These are phyloP conservation scores for Trissonchulus sp. DNA, from an alignment of 2,888 invertebrate genomes.

Conservation along the genomic window DNA sequence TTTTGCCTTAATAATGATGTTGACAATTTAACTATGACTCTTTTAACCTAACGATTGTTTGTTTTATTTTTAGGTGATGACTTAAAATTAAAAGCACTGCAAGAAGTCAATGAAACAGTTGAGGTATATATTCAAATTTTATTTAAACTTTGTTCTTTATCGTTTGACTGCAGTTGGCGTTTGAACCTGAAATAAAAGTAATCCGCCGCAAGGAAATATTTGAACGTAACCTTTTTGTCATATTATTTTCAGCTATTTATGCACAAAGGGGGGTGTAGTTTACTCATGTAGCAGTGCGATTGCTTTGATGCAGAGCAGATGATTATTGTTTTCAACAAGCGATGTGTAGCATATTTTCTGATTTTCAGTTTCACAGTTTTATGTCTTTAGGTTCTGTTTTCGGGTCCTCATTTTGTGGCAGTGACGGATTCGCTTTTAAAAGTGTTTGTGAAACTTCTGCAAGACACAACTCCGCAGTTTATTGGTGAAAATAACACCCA, in stretches of 20 bases:
- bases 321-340: neutral
- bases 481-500: conserved; percentile 91
- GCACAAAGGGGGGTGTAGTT: no score
- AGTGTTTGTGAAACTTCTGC: conserved; percentile 80
- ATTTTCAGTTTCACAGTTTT: conserved; percentile 53
- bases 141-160: no score
- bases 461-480: conserved; percentile 90
- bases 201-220: no score
- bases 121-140: no score
- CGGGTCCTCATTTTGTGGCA: conserved; percentile 77
- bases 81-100: conserved; percentile 84
- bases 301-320: neutral
- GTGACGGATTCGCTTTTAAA: conserved; percentile 84
- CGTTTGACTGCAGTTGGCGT: no score
- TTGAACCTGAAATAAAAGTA: no score
- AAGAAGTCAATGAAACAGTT: conserved; percentile 91
- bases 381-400: conserved; percentile 75
- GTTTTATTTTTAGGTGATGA: conserved; percentile 75
- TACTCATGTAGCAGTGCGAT: neutral
- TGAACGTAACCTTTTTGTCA: no score
- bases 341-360: conserved; percentile 12
- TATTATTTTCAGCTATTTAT: no score
- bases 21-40: no score
- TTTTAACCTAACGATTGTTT: no score
- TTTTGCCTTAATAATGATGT: no score